phyloP scores from a whole-genome alignment of 2,113 vertebrate species.

The Centrocercus urophasianus region DNA sequence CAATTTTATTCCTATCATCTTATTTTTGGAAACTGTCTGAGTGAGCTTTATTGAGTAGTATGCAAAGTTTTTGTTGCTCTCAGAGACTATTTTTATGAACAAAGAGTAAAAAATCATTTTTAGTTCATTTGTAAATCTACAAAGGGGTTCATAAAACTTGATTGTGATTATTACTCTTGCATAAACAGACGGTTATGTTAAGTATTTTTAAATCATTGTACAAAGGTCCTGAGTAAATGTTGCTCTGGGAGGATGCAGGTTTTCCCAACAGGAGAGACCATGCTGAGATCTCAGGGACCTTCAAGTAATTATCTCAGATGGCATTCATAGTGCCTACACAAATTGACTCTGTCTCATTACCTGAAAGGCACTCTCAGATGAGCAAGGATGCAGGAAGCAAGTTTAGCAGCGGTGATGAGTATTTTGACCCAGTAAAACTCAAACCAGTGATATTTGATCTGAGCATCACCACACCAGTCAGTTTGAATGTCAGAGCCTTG shows the following conservation, averaged over 20 bases:
- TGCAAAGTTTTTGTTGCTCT: background rate
- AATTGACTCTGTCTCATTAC: background rate
- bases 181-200: background rate
- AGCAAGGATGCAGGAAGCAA: background rate
- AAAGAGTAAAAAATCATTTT: background rate
- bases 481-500: fast-evolving
- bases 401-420: background rate
- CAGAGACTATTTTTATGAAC: background rate
- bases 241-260: fast-evolving
- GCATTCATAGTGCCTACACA: background rate
- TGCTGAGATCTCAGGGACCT: background rate
- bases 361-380: background rate
- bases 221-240: background rate
- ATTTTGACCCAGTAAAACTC: background rate
- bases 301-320: background rate
- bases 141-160: background rate
- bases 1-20: background rate
- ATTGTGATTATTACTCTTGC: background rate
- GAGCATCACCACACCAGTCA: background rate
- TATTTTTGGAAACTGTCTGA: background rate
- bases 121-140: background rate
- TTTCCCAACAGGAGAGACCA: background rate
- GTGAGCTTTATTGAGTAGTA: background rate
- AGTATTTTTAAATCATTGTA: background rate
- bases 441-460: background rate